These are phyloP conservation scores for Meloidogyne floridensis DNA, from an alignment of 1,140 invertebrate species.

Conservation along the genomic window DNA sequence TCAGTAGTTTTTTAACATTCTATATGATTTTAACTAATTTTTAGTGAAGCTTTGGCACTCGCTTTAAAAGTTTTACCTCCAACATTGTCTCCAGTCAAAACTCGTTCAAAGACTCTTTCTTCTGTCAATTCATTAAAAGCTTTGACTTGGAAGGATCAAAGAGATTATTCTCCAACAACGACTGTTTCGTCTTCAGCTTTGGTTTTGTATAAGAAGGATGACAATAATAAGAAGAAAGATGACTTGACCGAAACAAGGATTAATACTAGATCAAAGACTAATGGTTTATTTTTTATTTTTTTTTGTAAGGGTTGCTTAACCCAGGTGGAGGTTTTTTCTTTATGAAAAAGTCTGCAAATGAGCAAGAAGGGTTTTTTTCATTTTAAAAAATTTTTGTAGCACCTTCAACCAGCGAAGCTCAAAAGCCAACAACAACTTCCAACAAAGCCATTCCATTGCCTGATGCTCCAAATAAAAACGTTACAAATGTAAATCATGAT, in stretches of 20 bases:
- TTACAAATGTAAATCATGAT: not conserved
- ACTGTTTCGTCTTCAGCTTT: not conserved
- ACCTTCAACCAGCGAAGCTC: not conserved
- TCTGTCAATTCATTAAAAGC: not conserved
- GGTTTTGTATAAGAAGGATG: not conserved
- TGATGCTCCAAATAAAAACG: not conserved
- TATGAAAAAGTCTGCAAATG: too few species aligned
- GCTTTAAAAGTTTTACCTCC: not conserved
- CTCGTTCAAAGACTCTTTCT: not conserved
- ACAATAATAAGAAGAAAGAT: not conserved
- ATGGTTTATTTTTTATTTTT: not conserved
- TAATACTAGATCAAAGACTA: not conserved
- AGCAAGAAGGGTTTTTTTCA: too few species aligned
- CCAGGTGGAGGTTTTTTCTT: too few species aligned
- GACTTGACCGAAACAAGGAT: too few species aligned
- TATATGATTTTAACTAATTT: not conserved
- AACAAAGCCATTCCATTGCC: not conserved
- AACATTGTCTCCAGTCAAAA: not conserved
- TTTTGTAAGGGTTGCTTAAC: not conserved
- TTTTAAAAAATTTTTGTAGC: not conserved
- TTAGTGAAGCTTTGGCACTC: not conserved
- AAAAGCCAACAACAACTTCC: not conserved
- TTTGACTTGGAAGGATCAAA: not conserved
- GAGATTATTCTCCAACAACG: not conserved
- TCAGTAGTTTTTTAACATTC: too few species aligned